Percentiles rank a stretch among this genome's conserved stretches.
These are phyloP conservation scores for Enteromius mattozi DNA, from an alignment of 2,797 vertebrate genomes.

Conservation along the genomic window DNA sequence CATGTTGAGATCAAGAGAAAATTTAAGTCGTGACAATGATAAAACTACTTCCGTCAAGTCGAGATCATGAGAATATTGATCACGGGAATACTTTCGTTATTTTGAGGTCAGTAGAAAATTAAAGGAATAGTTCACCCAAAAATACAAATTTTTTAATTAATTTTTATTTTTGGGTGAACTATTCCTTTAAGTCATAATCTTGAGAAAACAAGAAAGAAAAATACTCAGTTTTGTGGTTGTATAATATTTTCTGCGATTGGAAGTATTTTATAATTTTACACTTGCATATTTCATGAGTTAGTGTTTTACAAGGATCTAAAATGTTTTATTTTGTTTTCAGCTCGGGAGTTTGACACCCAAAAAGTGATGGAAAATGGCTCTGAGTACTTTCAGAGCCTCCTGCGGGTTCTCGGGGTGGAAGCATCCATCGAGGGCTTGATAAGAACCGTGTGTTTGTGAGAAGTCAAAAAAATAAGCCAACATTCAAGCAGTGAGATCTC, in stretches of 20 bases:
- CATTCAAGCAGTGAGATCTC: neutral
- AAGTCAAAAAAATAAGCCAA: neutral
- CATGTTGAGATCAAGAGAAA: neutral
- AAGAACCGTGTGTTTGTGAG: constrained; percentile 58
- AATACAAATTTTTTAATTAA: no score
- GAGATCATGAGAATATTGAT: neutral
- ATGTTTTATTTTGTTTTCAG: constrained; percentile 63
- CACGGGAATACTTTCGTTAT: neutral
- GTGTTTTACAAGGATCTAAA: neutral
- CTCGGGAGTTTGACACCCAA: constrained; percentile 63
- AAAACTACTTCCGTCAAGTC: neutral
- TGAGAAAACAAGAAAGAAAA: neutral
- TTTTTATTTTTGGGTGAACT: no score
- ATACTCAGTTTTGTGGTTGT: neutral
- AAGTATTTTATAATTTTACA: neutral
- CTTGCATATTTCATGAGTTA: neutral
- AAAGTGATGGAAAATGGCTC: constrained; percentile 62
- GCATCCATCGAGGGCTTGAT: constrained; percentile 83
- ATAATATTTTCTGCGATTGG: no score
- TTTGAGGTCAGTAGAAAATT: neutral
- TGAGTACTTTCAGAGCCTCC: constrained; percentile 78
- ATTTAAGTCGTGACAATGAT: neutral
- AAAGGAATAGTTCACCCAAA: no score
- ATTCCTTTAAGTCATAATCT: neutral
- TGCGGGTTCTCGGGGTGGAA: constrained; percentile 82